Evolutionary conservation across 2,888 invertebrate genomes (phyloP).

Genomic region (Zaprionus obscuricornis): DNA sequence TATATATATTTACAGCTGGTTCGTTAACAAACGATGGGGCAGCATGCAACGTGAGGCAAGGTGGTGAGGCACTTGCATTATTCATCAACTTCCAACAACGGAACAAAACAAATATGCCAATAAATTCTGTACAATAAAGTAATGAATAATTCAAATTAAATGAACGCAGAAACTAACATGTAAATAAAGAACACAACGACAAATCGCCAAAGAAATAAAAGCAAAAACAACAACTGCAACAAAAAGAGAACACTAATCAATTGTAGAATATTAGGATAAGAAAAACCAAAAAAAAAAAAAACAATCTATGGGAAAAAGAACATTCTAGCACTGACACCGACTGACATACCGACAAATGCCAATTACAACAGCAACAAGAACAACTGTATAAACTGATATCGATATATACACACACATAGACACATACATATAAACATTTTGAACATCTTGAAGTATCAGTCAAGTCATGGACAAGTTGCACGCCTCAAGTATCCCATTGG

Average conservation of each 20-base stretch:
- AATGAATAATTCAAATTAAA: constrained; percentile 42
- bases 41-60: no score
- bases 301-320: not conserved
- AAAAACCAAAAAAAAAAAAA: not conserved
- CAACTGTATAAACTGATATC: no score
- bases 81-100: constrained; percentile 38
- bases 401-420: not conserved
- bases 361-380: no score
- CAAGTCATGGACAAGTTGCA: constrained; percentile 52
- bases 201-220: constrained; percentile 24
- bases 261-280: not conserved
- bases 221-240: not conserved
- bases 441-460: not conserved
- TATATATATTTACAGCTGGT: not conserved
- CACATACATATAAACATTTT: constrained; percentile 7
- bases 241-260: not conserved
- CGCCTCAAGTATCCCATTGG: constrained; percentile 54
- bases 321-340: no score
- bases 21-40: no score
- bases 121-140: constrained; percentile 29
- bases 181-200: constrained; percentile 22
- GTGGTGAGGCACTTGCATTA: constrained; percentile 34
- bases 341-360: no score
- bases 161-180: constrained; percentile 18
- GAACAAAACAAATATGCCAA: constrained; percentile 40